These are phyloP conservation scores for Oscheius sp. DNA, from an alignment of 1,140 invertebrate species.

Conservation along the genomic window DNA sequence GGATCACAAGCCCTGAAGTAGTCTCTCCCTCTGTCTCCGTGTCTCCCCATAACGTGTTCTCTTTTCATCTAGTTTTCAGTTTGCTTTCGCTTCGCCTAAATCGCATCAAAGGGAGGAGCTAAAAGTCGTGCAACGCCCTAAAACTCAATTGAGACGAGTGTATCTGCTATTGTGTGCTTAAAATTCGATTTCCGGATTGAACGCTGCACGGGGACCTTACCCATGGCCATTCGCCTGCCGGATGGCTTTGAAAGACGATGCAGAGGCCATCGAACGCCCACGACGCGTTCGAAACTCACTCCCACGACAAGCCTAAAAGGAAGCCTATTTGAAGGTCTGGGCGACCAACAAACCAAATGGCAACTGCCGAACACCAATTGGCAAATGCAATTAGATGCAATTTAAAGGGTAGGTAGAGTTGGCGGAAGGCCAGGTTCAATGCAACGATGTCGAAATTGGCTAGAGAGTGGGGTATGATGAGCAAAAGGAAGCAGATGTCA, in stretches of 20 bases:
- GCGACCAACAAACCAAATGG: conserved; percentile 26
- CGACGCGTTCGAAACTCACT: conserved; percentile 28
- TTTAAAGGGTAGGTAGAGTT: conserved; percentile 37
- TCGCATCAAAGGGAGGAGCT: not conserved
- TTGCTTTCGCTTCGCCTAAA: not conserved
- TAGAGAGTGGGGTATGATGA: conserved; percentile 37
- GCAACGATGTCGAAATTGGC: conserved; percentile 35
- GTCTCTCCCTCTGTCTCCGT: not conserved
- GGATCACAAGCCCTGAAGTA: conserved; percentile 4
- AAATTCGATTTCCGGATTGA: not conserved
- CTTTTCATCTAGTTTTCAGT: not conserved
- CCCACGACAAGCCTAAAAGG: conserved; percentile 28
- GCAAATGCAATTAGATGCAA: conserved; percentile 35
- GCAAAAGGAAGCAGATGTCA: conserved; percentile 31
- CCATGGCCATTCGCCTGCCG: conserved; percentile 9
- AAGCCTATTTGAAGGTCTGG: not conserved
- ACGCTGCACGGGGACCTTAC: not conserved
- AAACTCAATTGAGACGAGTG: not conserved
- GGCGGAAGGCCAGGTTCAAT: conserved; percentile 30
- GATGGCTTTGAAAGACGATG: conserved; percentile 16
- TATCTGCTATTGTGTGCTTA: not conserved
- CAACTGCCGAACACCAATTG: conserved; percentile 32
- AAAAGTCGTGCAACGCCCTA: not conserved
- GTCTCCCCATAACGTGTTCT: not conserved
- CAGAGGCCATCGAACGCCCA: conserved; percentile 23